Evolutionary conservation across 2,797 vertebrate genomes (phyloP), one percentile per base, ranked within the genome.

Genomic region (Sphaeramia orbicularis): DNA sequence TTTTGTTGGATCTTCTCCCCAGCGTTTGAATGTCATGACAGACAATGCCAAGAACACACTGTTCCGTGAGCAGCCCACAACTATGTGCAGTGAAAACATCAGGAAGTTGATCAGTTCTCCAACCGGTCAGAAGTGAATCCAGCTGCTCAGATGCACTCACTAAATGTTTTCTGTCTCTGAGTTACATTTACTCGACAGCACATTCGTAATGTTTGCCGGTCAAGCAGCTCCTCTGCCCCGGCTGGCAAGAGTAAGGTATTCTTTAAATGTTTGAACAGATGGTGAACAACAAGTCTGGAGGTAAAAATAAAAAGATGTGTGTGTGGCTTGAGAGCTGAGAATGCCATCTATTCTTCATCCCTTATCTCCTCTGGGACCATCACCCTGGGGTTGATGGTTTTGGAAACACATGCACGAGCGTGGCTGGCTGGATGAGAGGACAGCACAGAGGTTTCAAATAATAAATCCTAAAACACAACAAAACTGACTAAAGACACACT

Each of bases 221-320:
- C 81, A 83, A 84, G 77, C 70, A 69, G 65, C 75, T 80, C 30
- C 47, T 52, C 67, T 18, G 4, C 53, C 3, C 14, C 3, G 63
- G 58, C 82, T 80, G 71, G 74, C 45, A 63, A 85, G 62, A 65
- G 70, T 47, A 63, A 86, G 78, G 78, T 90, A 78, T 88, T 92
- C 78, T 75, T 85, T 88, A 89, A 93, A 90, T 89, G 83, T 89
- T 91, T 91, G 69, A 89, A 82, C 87, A 92, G 88, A 92, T 78
- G 74, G 83, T 67, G 90, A 81, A 80, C 68, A 72, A 85, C 80
- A 80, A 80, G 83, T 80, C 73, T 81, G 74, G 76, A 81, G 81
- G 84, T 90, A 88, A 88, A 90, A 90, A 91, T 86, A 90, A 90
- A 86, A 89, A 85, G 80, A 89, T 58, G 65, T 88, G 81, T 65